A percentile compares a stretch with the other conserved stretches of the same genome.
These are phyloP conservation scores for Proales similis DNA, from an alignment of 1,140 invertebrate species.

Conservation along the genomic window DNA sequence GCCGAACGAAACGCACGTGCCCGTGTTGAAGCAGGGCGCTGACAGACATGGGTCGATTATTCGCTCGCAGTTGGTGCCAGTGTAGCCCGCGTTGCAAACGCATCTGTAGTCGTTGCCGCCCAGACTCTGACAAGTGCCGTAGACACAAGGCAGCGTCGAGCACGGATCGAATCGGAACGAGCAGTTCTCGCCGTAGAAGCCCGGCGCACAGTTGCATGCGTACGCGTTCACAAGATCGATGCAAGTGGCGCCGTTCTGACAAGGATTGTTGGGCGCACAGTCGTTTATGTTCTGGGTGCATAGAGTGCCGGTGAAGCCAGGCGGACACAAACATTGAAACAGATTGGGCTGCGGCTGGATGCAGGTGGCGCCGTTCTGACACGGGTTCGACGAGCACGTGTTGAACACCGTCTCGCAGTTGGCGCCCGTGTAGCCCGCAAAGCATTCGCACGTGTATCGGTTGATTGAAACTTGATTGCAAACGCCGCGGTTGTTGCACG, in stretches of 20 bases:
- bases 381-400: slow-evolving; percentile 34
- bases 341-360: slow-evolving; percentile 1
- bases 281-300: slow-evolving; percentile 71
- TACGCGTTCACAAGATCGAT: slow-evolving; percentile 13
- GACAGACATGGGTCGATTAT: slow-evolving; percentile 29
- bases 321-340: slow-evolving; percentile 67
- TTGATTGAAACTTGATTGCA: slow-evolving; percentile 5
- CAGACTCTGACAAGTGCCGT: slow-evolving; percentile 44
- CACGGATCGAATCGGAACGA: slow-evolving; percentile 20
- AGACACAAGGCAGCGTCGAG: slow-evolving; percentile 6
- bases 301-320: slow-evolving; percentile 76
- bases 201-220: slow-evolving; percentile 8
- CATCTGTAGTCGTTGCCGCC: slow-evolving; percentile 73
- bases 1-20: slow-evolving; percentile 33
- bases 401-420: slow-evolving; percentile 7
- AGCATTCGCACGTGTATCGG: slow-evolving; percentile 15
- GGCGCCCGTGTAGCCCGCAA: not conserved
- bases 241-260: slow-evolving; percentile 29
- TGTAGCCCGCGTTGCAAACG: slow-evolving; percentile 24
- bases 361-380: slow-evolving; percentile 28
- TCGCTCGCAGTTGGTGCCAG: slow-evolving; percentile 17
- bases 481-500: slow-evolving; percentile 20
- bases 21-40: slow-evolving; percentile 39
- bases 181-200: slow-evolving; percentile 30
- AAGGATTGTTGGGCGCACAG: slow-evolving; percentile 41